Evolutionary conservation across 1,140 invertebrate genomes (phyloP), one percentile per base, ranked within the genome.

Genomic region (Mercenaria mercenaria): DNA sequence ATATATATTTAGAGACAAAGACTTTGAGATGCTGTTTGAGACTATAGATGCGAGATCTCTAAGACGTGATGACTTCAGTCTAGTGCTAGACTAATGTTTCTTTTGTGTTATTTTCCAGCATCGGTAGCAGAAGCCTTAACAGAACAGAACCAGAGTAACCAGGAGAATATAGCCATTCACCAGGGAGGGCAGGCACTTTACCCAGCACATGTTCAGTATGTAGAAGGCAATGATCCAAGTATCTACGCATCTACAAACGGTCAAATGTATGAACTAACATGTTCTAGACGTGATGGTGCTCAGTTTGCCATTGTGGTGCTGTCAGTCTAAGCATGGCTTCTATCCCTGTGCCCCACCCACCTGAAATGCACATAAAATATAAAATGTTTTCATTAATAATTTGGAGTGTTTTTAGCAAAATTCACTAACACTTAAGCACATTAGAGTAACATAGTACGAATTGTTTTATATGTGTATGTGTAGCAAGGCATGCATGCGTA

Each of bases 221-320:
- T 97, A 93, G 97, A 97, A 92, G 97, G 97, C 90, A 94, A 96
- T 91, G 97, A 97, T 95, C 97, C 97, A 93, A 97, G 97, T 92
- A 97, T 97, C 94, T 97, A 97, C 96, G 97, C 97, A 96, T 96
- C 97, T 92, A 96, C 97, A 90, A 97, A 97, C 97, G 97, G 97
- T 92, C 96, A 96, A 95, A 96, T 97, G 97, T 97, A 96, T 95
- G 96, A 92, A 85, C 64, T 88, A 87, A 90, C 69, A 52, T 82
- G 61, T 56, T 79, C 69, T 92, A 92, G 91, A 92, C 69, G 91
- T 92, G 91, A 69, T 79, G 86, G 41, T 88, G 91, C 69, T 83
- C 39, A 52, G 52, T 89, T 76, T 56, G 59, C 50, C 67, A 61
- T 80, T 59, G 84, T 87, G 67, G 84, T 87, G 69, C 69, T 72